phyloP scores from a whole-genome alignment of 2,888 invertebrate genomes.

The Harpalus rufipes region DNA sequence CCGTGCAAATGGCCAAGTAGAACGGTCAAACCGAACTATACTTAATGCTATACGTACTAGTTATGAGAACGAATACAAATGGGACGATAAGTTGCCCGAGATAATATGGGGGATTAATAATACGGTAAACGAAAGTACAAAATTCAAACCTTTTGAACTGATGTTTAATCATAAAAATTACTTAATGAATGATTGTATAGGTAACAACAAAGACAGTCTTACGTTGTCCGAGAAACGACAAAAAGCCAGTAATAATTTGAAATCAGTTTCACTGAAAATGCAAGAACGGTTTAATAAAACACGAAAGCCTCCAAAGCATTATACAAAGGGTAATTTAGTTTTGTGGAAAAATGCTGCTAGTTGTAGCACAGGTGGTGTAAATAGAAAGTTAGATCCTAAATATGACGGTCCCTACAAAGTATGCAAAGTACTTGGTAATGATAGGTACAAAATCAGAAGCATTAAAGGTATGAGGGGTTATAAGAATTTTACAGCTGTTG shows the following conservation, averaged over 20 bases:
- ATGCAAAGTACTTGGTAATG: not conserved
- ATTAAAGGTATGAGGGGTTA: slow-evolving; percentile 12
- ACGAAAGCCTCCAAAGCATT: not conserved
- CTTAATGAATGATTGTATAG: slow-evolving; percentile 30
- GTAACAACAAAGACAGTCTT: not conserved
- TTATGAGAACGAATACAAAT: not conserved
- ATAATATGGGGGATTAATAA: slow-evolving; percentile 27
- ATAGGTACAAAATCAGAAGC: slow-evolving; percentile 22
- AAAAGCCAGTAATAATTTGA: not conserved
- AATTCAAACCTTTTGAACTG: slow-evolving; percentile 38
- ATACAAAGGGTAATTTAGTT: slow-evolving; percentile 3
- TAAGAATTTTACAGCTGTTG: slow-evolving; percentile 11
- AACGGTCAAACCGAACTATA: slow-evolving; percentile 27
- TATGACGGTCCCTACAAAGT: slow-evolving; percentile 28
- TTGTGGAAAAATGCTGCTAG: slow-evolving; percentile 22
- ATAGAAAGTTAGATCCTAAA: slow-evolving; percentile 12
- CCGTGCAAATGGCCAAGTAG: slow-evolving; percentile 27
- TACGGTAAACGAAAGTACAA: slow-evolving; percentile 16
- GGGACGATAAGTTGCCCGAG: slow-evolving; percentile 37
- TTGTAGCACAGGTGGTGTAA: not conserved
- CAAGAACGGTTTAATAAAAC: slow-evolving; percentile 18
- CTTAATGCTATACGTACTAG: slow-evolving; percentile 34
- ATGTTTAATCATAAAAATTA: slow-evolving; percentile 24
- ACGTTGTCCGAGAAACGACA: slow-evolving; percentile 7
- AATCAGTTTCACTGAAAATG: slow-evolving; percentile 2